phyloP scores from a whole-genome alignment of 1,140 invertebrate genomes.

The Platorchestia sp. region DNA sequence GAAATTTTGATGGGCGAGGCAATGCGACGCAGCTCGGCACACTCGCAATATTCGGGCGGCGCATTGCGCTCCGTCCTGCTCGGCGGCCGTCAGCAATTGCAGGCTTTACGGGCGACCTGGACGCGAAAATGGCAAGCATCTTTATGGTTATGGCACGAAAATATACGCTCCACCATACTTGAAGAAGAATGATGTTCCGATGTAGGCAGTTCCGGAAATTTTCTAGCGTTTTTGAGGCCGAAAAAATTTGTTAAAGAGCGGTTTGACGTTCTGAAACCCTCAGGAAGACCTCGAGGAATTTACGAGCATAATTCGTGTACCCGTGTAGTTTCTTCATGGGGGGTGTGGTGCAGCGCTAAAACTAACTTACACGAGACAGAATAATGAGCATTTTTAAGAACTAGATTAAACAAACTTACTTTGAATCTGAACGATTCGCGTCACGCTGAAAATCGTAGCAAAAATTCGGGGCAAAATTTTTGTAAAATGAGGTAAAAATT shows the following conservation, averaged over 20 bases:
- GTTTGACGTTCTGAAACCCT: background rate
- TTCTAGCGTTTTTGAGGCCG: background rate
- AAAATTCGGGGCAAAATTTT: background rate
- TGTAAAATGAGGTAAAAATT: no score
- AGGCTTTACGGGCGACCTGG: background rate
- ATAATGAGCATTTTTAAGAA: background rate
- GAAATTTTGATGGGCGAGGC: background rate
- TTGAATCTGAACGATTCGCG: background rate
- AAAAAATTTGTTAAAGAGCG: background rate
- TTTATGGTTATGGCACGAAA: constrained; percentile 48
- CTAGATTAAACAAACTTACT: background rate
- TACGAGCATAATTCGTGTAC: background rate
- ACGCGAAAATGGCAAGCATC: background rate
- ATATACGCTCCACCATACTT: constrained; percentile 3
- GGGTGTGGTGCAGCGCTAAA: background rate
- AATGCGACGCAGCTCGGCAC: background rate
- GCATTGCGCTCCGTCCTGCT: background rate
- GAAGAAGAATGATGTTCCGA: background rate
- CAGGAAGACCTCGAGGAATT: background rate
- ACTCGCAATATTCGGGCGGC: background rate
- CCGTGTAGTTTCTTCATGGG: background rate
- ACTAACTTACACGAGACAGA: background rate
- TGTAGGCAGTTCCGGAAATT: background rate
- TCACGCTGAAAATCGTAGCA: background rate
- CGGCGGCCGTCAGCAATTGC: constrained; percentile 11